Percentiles rank a stretch among this genome's conserved stretches.
Evolutionary conservation across 2,797 vertebrate genomes (phyloP).

Genomic region (Coilia nasus): DNA sequence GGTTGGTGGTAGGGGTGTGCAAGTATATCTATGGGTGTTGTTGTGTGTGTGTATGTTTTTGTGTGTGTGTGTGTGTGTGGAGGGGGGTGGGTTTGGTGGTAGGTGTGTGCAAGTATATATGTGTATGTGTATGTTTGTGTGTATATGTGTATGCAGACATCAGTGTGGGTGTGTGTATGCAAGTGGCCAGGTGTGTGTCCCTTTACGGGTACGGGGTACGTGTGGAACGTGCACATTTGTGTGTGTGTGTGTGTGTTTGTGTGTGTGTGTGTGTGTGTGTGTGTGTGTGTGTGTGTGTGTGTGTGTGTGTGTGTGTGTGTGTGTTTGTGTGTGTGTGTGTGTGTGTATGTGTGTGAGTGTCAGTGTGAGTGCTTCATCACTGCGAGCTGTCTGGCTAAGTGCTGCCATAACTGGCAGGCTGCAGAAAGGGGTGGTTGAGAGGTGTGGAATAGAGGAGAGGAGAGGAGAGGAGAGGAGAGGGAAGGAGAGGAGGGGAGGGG

Average conservation of each 20-base stretch:
- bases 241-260: constrained; percentile 12
- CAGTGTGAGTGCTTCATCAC: neutral
- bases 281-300: neutral
- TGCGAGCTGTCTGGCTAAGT: neutral
- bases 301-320: neutral
- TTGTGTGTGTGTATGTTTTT: too few relatives aligned
- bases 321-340: neutral
- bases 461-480: neutral
- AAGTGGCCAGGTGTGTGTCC: too few relatives aligned
- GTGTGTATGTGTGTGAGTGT: neutral
- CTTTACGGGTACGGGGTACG: too few relatives aligned
- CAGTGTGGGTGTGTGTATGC: too few relatives aligned
- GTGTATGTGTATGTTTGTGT: too few relatives aligned
- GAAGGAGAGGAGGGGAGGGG: neutral
- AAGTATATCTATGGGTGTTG: too few relatives aligned
- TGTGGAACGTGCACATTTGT: too few relatives aligned
- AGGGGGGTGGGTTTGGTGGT: too few relatives aligned
- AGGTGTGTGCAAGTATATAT: too few relatives aligned
- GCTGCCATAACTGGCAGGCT: neutral
- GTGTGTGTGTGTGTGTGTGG: too few relatives aligned
- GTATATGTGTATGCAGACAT: too few relatives aligned
- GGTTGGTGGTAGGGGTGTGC: too few relatives aligned
- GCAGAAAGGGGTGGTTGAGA: neutral
- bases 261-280: constrained; percentile 25
- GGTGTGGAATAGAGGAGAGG: constrained; percentile 5